phyloP scores from a whole-genome alignment of 1,140 invertebrate species.

The Platorchestia sp. region DNA sequence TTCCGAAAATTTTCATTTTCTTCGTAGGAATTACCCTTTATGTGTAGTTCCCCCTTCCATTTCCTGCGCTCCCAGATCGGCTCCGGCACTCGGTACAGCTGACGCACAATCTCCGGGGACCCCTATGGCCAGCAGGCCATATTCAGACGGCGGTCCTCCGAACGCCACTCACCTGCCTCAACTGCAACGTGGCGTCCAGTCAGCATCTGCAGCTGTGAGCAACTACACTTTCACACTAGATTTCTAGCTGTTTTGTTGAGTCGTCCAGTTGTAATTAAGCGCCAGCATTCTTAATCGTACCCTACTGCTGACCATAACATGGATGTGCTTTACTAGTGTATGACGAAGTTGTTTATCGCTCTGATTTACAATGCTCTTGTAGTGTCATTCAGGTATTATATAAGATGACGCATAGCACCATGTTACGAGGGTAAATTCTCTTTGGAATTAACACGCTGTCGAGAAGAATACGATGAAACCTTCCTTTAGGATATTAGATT shows the following conservation, averaged over 20 bases:
- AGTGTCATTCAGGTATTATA: too few relatives aligned
- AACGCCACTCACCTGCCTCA: not conserved
- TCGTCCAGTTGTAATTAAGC: not conserved
- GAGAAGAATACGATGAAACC: too few relatives aligned
- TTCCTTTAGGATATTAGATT: too few relatives aligned
- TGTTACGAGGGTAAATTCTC: too few relatives aligned
- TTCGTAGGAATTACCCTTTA: not conserved
- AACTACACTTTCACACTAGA: not conserved
- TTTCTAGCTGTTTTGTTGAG: not conserved
- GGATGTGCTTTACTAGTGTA: too few relatives aligned
- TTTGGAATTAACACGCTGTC: too few relatives aligned
- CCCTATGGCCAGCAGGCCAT: not conserved
- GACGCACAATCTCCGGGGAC: not conserved
- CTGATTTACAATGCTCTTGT: too few relatives aligned
- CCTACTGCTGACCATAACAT: too few relatives aligned
- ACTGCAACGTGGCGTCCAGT: not conserved
- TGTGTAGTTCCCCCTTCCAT: not conserved
- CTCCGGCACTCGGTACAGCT: not conserved
- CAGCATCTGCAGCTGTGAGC: not conserved
- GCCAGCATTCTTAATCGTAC: too few relatives aligned
- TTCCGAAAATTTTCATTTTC: not conserved
- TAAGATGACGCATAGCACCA: too few relatives aligned
- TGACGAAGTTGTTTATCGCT: too few relatives aligned
- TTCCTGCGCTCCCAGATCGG: not conserved
- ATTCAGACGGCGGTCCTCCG: not conserved